A percentile compares a stretch with the other conserved stretches of the same genome.
These are phyloP conservation scores for Artemia franciscana DNA, from an alignment of 1,140 invertebrate species.

Conservation along the genomic window DNA sequence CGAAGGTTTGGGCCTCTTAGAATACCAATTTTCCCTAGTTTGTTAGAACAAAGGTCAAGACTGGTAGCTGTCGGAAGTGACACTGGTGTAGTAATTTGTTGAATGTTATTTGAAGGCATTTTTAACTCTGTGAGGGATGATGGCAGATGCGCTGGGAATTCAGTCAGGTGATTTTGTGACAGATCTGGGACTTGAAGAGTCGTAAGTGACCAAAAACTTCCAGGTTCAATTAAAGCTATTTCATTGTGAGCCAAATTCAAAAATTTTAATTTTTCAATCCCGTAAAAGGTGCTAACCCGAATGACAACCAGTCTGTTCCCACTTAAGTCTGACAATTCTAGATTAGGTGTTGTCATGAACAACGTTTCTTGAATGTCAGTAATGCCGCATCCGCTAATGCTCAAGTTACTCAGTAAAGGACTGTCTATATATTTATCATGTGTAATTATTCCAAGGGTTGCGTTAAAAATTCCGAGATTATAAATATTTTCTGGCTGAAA, in stretches of 20 bases:
- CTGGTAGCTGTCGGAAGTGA: background rate
- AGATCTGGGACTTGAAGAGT: background rate
- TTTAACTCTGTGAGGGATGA: background rate
- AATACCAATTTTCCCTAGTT: background rate
- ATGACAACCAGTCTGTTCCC: background rate
- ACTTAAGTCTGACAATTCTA: background rate
- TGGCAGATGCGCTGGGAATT: background rate
- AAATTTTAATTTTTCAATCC: background rate
- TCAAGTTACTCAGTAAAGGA: no score
- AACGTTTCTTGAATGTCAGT: background rate
- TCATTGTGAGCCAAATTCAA: background rate
- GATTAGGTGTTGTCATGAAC: background rate
- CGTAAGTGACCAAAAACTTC: background rate
- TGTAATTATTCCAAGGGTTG: no score
- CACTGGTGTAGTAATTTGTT: background rate
- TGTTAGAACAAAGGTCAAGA: background rate
- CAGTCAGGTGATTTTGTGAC: background rate
- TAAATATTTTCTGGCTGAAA: no score
- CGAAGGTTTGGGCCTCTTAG: background rate
- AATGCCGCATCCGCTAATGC: background rate
- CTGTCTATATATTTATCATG: no score
- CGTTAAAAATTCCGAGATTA: no score
- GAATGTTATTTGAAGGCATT: background rate
- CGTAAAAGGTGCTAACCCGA: background rate
- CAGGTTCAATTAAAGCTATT: background rate